phyloP scores from a whole-genome alignment of 1,140 invertebrate species.

The Leptopilina clavipes region DNA sequence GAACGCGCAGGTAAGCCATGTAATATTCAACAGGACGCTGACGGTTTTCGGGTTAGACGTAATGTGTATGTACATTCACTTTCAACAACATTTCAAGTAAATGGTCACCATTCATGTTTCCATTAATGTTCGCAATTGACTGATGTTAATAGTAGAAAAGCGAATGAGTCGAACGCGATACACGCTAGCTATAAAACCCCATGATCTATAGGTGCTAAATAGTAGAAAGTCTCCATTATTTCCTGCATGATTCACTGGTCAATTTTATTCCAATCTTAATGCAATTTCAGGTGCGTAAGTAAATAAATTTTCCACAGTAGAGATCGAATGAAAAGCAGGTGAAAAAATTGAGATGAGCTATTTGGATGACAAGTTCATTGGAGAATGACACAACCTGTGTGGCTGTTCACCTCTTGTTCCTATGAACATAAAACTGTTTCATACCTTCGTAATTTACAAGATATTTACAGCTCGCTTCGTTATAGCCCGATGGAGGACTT shows the following conservation, averaged over 20 bases:
- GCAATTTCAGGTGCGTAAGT: too few relatives aligned
- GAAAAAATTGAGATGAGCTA: not conserved
- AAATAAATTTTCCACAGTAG: too few relatives aligned
- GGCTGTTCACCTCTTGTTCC: conserved; percentile 56
- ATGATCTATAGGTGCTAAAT: conserved; percentile 64
- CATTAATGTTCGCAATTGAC: too few relatives aligned
- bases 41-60: not conserved
- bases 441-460: conserved; percentile 69
- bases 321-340: conserved; percentile 23
- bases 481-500: conserved; percentile 46
- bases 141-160: not conserved
- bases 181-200: conserved; percentile 58
- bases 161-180: conserved; percentile 28
- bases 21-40: not conserved
- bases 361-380: not conserved
- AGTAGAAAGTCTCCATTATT: conserved; percentile 73
- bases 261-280: too few relatives aligned
- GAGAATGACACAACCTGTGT: conserved; percentile 59
- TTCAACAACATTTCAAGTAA: too few relatives aligned
- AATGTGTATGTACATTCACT: too few relatives aligned
- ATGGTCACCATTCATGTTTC: too few relatives aligned
- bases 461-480: conserved; percentile 70
- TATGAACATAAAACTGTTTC: conserved; percentile 69
- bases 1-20: conserved; percentile 42
- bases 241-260: conserved; percentile 40